Base-by-base conservation (phyloP, 2,797 vertebrate species). In the Chaenodraco wilsoni region DNA sequence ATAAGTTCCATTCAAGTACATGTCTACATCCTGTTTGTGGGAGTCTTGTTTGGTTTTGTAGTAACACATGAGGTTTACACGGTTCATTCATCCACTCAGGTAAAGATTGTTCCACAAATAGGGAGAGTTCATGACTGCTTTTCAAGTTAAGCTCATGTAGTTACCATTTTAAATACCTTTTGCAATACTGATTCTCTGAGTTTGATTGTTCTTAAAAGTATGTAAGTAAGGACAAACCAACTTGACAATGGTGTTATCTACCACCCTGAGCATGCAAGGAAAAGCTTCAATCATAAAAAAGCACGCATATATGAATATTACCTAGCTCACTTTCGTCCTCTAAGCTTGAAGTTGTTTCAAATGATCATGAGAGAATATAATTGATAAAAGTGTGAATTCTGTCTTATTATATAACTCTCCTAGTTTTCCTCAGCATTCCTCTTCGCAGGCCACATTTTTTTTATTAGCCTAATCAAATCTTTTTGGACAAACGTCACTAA, bases 11-110 rank as follows among this genome's bases (percentile, higher is more conserved):
- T 62, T 61, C 6, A 31, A 44, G 2, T 51, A 40, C 31, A 63
- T n/a, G 23, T 17, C 58, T 19, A 50, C 23, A 74, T 72, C 72
- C 58, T 65, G 33, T 60, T 49, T 66, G 50, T 69, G 27, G 72
- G 50, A 79, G 48, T 64, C 51, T 59, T 44, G 57, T 46, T 71
- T 68, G 5, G 33, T 37, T 37, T 37, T 37, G 33, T 37, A 37
- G 33, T 37, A 9, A 37, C 10, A 8, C 6, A 9, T 43, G 33
- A 23, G 14, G n/a, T 50, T 72, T 64, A 59, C 11, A 40, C 33
- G 8, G 52, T 17, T 52, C 4, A 59, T 55, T 51, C 14, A 31
- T 60, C 50, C 41, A 44, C 7, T 44, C 17, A 40, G 17, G 5
- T 59, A 45, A 23, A 27, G 3, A 51, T 9, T 41, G 17, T 62